A percentile compares a stretch with the other conserved stretches of the same genome.
Evolutionary conservation across 2,888 invertebrate species (phyloP).

Genomic region (Encarsia formosa): DNA sequence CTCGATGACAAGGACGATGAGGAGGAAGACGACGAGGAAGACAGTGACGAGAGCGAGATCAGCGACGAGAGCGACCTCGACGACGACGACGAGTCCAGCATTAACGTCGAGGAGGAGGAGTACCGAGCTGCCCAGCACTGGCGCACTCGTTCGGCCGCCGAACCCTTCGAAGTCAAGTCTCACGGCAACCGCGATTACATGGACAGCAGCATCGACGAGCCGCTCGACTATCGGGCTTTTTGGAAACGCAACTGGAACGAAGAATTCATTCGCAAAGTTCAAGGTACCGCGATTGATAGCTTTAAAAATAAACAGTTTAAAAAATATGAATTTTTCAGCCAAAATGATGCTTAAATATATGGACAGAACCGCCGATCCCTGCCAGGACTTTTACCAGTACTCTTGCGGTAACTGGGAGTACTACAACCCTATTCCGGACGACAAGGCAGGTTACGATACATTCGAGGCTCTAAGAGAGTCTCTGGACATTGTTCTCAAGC

Average conservation of each 20-base stretch:
- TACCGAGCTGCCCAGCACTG: conserved; percentile 10
- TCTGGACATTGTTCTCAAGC: conserved; percentile 65
- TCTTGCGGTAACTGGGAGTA: conserved; percentile 85
- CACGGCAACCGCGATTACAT: conserved; percentile 1
- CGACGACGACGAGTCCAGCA: neutral
- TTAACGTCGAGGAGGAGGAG: neutral
- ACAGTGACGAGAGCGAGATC: neutral
- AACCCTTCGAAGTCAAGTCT: neutral
- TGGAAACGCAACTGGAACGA: conserved; percentile 60
- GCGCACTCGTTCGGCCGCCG: neutral
- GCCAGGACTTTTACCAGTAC: conserved; percentile 79
- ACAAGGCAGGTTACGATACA: conserved; percentile 83
- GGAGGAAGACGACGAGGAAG: conserved; percentile 2
- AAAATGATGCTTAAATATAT: conserved; percentile 73
- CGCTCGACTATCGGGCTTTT: conserved; percentile 48
- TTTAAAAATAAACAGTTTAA: neutral
- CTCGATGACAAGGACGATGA: conserved; percentile 12
- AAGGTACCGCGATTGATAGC: conserved; percentile 43
- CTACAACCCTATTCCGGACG: conserved; percentile 81
- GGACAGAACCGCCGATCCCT: conserved; percentile 70
- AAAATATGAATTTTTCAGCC: conserved; percentile 42
- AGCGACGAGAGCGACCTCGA: neutral
- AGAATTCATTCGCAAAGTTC: conserved; percentile 58
- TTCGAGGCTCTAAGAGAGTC: conserved; percentile 86
- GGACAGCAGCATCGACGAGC: conserved; percentile 12